Evolutionary conservation across 64 coral and sea anemone species (phyloP), one percentile per base, ranked within the genome.

Genomic region (Cladopsammia gracilis): DNA sequence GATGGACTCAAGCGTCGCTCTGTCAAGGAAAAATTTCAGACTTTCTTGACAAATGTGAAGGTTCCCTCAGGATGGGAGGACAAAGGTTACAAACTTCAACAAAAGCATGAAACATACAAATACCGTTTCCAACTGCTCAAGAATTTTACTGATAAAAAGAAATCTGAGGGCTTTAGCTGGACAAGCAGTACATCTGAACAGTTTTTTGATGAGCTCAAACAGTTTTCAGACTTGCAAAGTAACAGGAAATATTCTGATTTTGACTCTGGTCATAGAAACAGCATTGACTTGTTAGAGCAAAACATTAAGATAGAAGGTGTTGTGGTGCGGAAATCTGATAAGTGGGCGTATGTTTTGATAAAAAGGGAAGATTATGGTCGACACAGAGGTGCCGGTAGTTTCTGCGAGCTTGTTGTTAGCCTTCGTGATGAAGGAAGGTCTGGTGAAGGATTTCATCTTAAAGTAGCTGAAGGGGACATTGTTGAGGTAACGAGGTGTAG

Each of bases 121-220:
- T 65, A 65, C 79, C 79, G 60, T n/a, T 3, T 19, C 6, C 20
- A 48, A 13, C 9, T 66, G 0, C 18, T 83, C 0, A 48, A 61
- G 4, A 1, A 62, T 65, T 83, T 66, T 22, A 62, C 64, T 64
- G 42, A 46, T 2, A n/a, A 47, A 12, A 45, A 64, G 58, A 15
- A n/a, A 65, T 60, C 79, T 0, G 26, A 46, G 8, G 59, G 60
- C 10, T 4, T 47, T n/a, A 19, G 34, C 15, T 16, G 66, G 19
- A 83, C 59, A 64, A 48, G 19, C 13, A 47, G 0, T 9, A 47
- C 79, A 12, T 5, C 15, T 46, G 19, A 48, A 45, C 25, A 64
- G 16, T 48, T 83, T 44, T 64, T 83, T 64, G 58, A 83, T 6
- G 34, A 83, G 11, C 79, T 83, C 79, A 18, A 83, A 49, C 59